Evolutionary conservation across 2,797 vertebrate species (phyloP).

Genomic region (Molossus alvarezi): DNA sequence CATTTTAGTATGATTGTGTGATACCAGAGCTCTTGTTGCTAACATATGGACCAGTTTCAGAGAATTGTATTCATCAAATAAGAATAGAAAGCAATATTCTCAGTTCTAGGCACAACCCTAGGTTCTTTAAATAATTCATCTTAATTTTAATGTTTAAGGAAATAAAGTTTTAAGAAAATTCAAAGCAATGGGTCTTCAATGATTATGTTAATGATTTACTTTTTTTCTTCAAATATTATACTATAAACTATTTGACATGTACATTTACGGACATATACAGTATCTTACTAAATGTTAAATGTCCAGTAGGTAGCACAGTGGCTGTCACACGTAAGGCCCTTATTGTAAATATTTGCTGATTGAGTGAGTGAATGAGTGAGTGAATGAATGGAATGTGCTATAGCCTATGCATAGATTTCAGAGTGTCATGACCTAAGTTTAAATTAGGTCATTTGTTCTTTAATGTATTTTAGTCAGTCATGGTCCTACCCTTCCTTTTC

Average conservation of each 20-base stretch:
- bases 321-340: background rate
- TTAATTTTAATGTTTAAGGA: slow-evolving; percentile 1
- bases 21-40: background rate
- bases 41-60: background rate
- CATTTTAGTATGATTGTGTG: background rate
- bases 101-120: background rate
- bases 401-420: background rate
- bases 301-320: background rate
- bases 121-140: background rate
- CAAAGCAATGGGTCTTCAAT: background rate
- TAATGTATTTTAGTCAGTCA: background rate
- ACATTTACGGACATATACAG: background rate
- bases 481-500: background rate
- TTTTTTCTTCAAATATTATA: slow-evolving; percentile 2
- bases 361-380: background rate
- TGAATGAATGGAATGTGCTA: background rate
- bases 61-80: background rate
- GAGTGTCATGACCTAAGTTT: background rate
- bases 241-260: background rate
- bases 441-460: background rate
- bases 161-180: background rate
- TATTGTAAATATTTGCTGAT: background rate
- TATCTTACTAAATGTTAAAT: background rate
- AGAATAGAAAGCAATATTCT: background rate
- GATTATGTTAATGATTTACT: background rate